These are phyloP conservation scores for Microcebus griseorufus DNA, from an alignment of 2,113 vertebrate species.

Conservation along the genomic window DNA sequence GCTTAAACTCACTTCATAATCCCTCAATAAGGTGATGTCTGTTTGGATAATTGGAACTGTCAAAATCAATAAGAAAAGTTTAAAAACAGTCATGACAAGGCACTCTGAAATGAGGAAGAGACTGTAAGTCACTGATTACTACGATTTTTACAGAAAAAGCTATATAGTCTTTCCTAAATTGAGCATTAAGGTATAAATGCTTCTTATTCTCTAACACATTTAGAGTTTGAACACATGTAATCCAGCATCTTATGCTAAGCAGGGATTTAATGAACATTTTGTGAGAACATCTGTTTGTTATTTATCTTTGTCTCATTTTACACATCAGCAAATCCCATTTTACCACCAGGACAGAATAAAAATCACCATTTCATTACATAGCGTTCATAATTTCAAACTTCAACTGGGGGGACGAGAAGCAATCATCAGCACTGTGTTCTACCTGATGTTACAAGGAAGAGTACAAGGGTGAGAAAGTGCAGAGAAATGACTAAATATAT, in stretches of 20 bases:
- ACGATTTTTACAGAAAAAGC: slow-evolving; percentile 73
- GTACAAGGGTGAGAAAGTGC: slow-evolving; percentile 19
- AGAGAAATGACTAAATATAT: slow-evolving; percentile 62
- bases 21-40: slow-evolving; percentile 61
- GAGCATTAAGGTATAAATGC: slow-evolving; percentile 77
- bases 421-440: slow-evolving; percentile 47
- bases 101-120: slow-evolving; percentile 60
- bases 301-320: slow-evolving; percentile 82
- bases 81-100: slow-evolving; percentile 70
- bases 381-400: slow-evolving; percentile 74
- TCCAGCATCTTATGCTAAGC: slow-evolving; percentile 67
- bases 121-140: slow-evolving; percentile 72
- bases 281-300: slow-evolving; percentile 81
- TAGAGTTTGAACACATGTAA: slow-evolving; percentile 77
- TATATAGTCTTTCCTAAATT: slow-evolving; percentile 74
- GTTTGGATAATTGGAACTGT: slow-evolving; percentile 70
- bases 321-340: slow-evolving; percentile 77
- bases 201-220: slow-evolving; percentile 73
- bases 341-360: slow-evolving; percentile 75
- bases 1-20: slow-evolving; percentile 43
- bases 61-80: slow-evolving; percentile 75
- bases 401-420: slow-evolving; percentile 1
- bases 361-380: slow-evolving; percentile 80
- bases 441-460: slow-evolving; percentile 52
- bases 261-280: slow-evolving; percentile 80